Evolutionary conservation across 2,888 invertebrate species (phyloP), one percentile per base, ranked within the genome.

Genomic region (Elaeidobius kamerunicus): DNA sequence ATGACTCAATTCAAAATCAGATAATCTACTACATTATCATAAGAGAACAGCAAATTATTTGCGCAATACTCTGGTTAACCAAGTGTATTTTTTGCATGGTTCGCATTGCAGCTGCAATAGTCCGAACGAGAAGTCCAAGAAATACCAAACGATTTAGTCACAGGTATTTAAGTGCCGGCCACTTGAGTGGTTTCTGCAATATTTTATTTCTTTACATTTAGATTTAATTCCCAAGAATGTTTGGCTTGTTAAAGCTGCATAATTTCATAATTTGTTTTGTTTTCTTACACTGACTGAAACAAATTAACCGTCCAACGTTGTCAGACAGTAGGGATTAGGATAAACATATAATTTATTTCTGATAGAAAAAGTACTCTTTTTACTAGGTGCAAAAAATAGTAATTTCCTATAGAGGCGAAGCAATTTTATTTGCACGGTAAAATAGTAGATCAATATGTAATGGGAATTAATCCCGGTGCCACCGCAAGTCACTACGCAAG

Each of bases 71-170:
- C 38, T 46, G 42, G 28, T 30, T 18, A 32, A 43, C 14, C 28
- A 19, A 41, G 35, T 17, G 41, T 35, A 49, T 32, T 49, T 41
- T 41, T 42, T 49, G 11, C 17, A n/a, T n/a, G n/a, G 38, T 20
- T 42, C 30, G 14, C n/a, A 23, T 40, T 45, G 45, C 52, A 45
- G 45, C 45, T 52, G 52, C 45, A 52, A 23, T 16, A 18, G 30
- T 28, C 27, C 19, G 39, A 39, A 20, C 28, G 45, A 51, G 43
- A 36, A 39, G 46, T 38, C 18, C n/a, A n/a, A 17, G 41, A 42
- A 43, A 52, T 52, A 19, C 52, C 52, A 40, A 52, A 27, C 36
- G 36, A 39, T 52, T 52, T 52, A 52, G 52, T 52, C 52, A 52
- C 47, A 42, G 52, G 42, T 36, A 52, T 47, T 52, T 52, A 52